These are phyloP conservation scores for Gallinago nigripennis DNA, from an alignment of 2,797 vertebrate species.

Conservation along the genomic window DNA sequence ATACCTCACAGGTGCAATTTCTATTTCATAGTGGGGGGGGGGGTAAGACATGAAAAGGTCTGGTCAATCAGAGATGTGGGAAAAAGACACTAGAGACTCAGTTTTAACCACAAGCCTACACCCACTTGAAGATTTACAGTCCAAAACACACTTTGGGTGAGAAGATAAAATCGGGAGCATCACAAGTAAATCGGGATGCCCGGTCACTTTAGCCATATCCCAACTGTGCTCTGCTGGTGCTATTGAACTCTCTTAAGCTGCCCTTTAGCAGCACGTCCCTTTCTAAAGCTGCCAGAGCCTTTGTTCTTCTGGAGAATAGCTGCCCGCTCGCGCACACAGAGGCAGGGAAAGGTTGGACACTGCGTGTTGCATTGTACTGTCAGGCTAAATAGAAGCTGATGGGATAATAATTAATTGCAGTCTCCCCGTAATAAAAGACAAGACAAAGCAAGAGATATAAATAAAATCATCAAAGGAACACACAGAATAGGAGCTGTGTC, in stretches of 20 bases:
- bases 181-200: background rate
- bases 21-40: background rate
- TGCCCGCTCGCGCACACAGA: conserved; percentile 29
- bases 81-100: background rate
- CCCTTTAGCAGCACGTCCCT: conserved; percentile 36
- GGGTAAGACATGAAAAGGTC: background rate
- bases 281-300: conserved; percentile 48
- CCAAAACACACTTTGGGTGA: background rate
- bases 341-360: conserved; percentile 56
- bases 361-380: conserved; percentile 56
- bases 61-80: background rate
- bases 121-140: accelerated
- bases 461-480: conserved; percentile 72
- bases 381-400: conserved; percentile 74
- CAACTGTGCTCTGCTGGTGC: background rate
- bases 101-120: background rate
- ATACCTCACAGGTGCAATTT: background rate
- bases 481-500: conserved; percentile 67
- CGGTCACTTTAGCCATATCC: background rate
- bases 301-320: conserved; percentile 60
- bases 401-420: conserved; percentile 77
- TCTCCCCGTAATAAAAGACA: conserved; percentile 75
- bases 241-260: background rate
- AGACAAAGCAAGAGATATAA: conserved; percentile 75
- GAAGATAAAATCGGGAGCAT: background rate